Evolutionary conservation across 2,113 vertebrate genomes (phyloP), one percentile per base, ranked within the genome.

Genomic region (Nesospiza acunhae): DNA sequence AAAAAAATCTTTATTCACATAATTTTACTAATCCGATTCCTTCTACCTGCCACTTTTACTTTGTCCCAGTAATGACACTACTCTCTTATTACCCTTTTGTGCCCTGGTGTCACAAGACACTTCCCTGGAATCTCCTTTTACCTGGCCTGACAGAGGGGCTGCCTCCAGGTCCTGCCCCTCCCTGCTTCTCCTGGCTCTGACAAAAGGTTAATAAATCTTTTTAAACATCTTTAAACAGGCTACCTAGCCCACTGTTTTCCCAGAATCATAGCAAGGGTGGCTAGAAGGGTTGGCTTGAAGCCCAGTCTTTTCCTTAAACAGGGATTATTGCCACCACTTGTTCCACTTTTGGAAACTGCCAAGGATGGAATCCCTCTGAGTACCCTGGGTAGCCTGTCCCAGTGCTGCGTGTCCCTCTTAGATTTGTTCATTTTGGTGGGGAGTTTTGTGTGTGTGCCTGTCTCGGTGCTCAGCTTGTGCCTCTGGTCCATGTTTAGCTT

Each of bases 81-180:
- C 3, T 90, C 11, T 92, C 23, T 53, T 49, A 46, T 35, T 28
- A 7, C 2, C 3, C 8, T 75, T 23, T 55, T 39, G 35, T 39
- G 35, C 52, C 4, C 11, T 14, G 12, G 3, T 0, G 0, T 52
- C 63, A 31, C 16, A 21, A 18, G 63, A 42, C 13, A 39, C 10
- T 12, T 68, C 13, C 10, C 44, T 55, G 39, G 20, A 59, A 7
- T 20, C 44, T 76, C 15, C 23, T 30, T 55, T 64, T 73, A 20
- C 15, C 10, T 64, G 18, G 35, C 17, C 31, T 80, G 19, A n/a
- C 7, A 26, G 39, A 68, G 77, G 24, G 7, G 13, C 52, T 79
- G 42, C 31, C 12, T 46, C 30, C 8, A 30, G 3, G 10, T 18
- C 41, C 87, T 60, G 18, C 2, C 30, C 10, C 10, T 77, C 20